Evolutionary conservation across 2,888 invertebrate genomes (phyloP), one percentile per base, ranked within the genome.

Genomic region (Lathronympha strigana): DNA sequence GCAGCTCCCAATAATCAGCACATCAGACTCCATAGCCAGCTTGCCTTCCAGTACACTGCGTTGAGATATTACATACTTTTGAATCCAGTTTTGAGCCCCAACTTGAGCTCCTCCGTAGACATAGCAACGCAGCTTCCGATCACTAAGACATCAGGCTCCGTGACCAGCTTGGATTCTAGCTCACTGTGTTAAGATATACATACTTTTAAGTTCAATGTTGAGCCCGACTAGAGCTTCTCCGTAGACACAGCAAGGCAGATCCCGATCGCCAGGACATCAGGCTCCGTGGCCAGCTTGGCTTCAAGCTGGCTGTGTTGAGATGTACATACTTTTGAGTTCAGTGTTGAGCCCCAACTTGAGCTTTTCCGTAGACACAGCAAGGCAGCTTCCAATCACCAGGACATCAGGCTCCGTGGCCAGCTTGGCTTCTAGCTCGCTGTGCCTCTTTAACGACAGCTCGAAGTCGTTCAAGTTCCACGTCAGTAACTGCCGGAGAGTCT

Each of bases 261-360:
- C 25, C 25, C 25, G 25, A 25, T 25, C 25, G 94, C 87, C 68
- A 96, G 93, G 73, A 95, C 92, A 74, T 97, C 96, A 0, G 95
- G 94, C 80, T 97, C 97, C 0, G 95, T 94, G 2, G 94, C 91
- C 11, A 97, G 86, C 77, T 95, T n/a, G n/a, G n/a, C n/a, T n/a
- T n/a, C n/a, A n/a, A n/a, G n/a, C n/a, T 8, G 6, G 5, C 28
- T 8, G 28, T 28, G 28, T 28, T 5, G 2, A 25, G n/a, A 1
- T 13, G 28, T 28, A 36, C 49, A 4, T 77, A 93, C 95, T 94
- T 92, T 96, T 96, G 19, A 97, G 95, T 88, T 97, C 97, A 31
- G 96, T 96, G 43, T 94, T 94, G 58, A 98, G 90, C 19, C 97
- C 97, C 74, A 96, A 95, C 87, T 98, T 98, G 4, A 98, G 90